phyloP scores from a whole-genome alignment of 2,888 invertebrate genomes.

The Sarcophaga carnaria region DNA sequence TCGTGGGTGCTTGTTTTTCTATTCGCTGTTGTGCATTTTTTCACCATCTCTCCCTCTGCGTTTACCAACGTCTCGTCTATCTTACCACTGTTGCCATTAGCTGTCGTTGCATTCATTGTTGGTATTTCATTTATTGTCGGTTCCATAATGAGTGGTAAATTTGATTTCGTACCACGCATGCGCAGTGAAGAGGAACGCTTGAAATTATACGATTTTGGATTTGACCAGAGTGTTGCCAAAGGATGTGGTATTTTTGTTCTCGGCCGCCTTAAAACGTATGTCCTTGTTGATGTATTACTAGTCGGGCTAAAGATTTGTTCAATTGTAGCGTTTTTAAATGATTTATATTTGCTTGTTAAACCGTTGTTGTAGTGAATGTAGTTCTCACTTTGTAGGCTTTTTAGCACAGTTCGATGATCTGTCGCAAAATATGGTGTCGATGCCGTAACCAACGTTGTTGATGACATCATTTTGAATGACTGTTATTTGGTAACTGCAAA shows the following conservation, averaged over 20 bases:
- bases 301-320: constrained; percentile 57
- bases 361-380: constrained; percentile 14
- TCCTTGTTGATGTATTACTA: constrained; percentile 58
- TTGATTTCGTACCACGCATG: constrained; percentile 85
- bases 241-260: constrained; percentile 76
- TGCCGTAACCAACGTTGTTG: constrained; percentile 48
- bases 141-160: constrained; percentile 74
- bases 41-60: constrained; percentile 39
- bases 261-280: constrained; percentile 36
- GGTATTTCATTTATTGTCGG: constrained; percentile 68
- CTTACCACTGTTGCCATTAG: constrained; percentile 9
- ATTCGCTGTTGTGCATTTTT: constrained; percentile 46
- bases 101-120: constrained; percentile 43
- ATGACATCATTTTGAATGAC: constrained; percentile 51
- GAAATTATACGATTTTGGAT: constrained; percentile 63
- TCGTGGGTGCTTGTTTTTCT: constrained; percentile 47
- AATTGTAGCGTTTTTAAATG: constrained; percentile 10
- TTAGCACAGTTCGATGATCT: constrained; percentile 62
- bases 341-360: too few relatives aligned
- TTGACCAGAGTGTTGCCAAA: constrained; percentile 65
- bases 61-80: constrained; percentile 29
- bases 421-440: constrained; percentile 50
- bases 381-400: constrained; percentile 41
- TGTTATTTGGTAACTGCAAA: constrained; percentile 54
- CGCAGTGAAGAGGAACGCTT: constrained; percentile 83